A percentile compares a stretch with the other conserved stretches of the same genome.
phyloP scores from a whole-genome alignment of 2,888 invertebrate species.

The Archips xylosteana region DNA sequence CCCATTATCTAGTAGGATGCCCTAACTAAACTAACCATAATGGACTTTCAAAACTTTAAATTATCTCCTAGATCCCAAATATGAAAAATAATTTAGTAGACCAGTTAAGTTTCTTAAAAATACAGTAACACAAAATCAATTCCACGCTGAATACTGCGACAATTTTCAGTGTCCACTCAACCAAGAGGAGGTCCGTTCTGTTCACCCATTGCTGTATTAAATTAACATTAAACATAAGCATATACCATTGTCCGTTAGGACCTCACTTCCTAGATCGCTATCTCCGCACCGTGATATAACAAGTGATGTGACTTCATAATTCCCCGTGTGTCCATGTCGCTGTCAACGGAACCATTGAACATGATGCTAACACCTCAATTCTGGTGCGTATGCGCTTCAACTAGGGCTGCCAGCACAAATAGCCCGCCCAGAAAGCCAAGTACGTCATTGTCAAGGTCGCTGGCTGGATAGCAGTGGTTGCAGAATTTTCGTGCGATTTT shows the following conservation, averaged over 20 bases:
- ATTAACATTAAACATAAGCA: neutral
- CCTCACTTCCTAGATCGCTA: slow-evolving; percentile 35
- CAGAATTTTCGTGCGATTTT: too few species aligned
- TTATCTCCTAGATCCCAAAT: too few species aligned
- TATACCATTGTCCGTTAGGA: slow-evolving; percentile 8
- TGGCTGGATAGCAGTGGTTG: too few species aligned
- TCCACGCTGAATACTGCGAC: neutral
- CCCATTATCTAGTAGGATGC: too few species aligned
- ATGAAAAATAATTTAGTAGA: too few species aligned
- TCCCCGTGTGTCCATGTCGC: slow-evolving; percentile 58
- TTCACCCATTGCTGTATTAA: neutral
- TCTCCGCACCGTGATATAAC: slow-evolving; percentile 30
- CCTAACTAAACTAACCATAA: too few species aligned
- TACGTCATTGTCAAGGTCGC: too few species aligned
- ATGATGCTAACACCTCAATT: slow-evolving; percentile 47
- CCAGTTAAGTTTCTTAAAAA: too few species aligned
- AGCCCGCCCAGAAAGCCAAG: too few species aligned
- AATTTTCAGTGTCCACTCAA: neutral
- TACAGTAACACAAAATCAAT: neutral
- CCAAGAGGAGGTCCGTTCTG: neutral
- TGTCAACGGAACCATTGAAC: slow-evolving; percentile 56
- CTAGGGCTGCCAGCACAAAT: slow-evolving; percentile 21
- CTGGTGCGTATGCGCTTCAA: slow-evolving; percentile 39
- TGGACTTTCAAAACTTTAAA: too few species aligned
- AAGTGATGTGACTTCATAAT: slow-evolving; percentile 61